These are phyloP conservation scores for Drosophila athabasca DNA, from an alignment of 1,140 invertebrate genomes.

Conservation along the genomic window DNA sequence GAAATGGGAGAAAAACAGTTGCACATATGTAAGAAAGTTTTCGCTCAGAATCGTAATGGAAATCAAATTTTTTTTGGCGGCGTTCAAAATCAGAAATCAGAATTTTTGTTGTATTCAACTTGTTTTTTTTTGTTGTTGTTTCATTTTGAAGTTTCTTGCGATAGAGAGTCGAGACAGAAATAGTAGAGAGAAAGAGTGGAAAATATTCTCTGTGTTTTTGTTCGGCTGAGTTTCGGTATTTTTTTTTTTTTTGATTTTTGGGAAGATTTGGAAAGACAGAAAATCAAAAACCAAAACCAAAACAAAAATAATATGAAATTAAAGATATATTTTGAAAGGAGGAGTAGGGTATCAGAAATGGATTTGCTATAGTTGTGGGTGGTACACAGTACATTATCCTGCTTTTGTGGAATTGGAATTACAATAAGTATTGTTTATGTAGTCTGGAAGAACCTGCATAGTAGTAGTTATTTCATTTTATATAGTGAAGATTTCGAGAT, in stretches of 20 bases:
- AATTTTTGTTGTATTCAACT: constrained; percentile 39
- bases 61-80: constrained; percentile 62
- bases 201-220: constrained; percentile 67
- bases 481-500: constrained; percentile 55
- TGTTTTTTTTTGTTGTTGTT: constrained; percentile 41
- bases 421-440: constrained; percentile 44
- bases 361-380: constrained; percentile 21
- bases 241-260: constrained; percentile 31
- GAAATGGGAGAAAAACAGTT: constrained; percentile 51
- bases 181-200: constrained; percentile 60
- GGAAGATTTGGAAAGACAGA: constrained; percentile 33
- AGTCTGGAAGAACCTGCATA: constrained; percentile 74
- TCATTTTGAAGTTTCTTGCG: constrained; percentile 67
- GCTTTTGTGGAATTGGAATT: constrained; percentile 55
- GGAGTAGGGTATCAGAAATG: constrained; percentile 15
- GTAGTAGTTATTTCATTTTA: constrained; percentile 47
- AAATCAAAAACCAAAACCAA: constrained; percentile 1
- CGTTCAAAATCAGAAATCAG: constrained; percentile 69
- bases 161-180: constrained; percentile 71
- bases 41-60: constrained; percentile 63
- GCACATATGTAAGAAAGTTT: constrained; percentile 60
- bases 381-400: constrained; percentile 53
- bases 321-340: constrained; percentile 18
- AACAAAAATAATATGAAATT: constrained; percentile 22
- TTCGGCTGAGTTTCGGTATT: constrained; percentile 35